Conservation (phyloP, 1,140 invertebrate genomes). For the Notospermus geniculatus region DNA sequence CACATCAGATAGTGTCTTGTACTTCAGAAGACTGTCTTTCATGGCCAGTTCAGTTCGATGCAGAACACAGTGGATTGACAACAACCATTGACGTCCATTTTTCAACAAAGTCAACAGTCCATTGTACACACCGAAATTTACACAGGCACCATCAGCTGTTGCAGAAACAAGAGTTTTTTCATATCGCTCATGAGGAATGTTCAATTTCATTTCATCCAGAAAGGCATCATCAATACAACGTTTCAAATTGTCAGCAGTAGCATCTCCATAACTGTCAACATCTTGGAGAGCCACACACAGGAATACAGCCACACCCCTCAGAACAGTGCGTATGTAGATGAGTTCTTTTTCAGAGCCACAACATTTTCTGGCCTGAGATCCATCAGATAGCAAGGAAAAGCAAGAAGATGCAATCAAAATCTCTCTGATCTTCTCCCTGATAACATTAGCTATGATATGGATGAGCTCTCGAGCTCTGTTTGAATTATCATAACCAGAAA, state of each 20-base stretch:
- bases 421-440: not conserved
- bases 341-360: not conserved
- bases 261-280: not conserved
- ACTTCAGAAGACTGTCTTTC: not conserved
- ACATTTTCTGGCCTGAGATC: slow-evolving; percentile 1
- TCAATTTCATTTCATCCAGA: too few species aligned
- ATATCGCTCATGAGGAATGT: not conserved
- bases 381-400: not conserved
- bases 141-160: not conserved
- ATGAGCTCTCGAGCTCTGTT: not conserved
- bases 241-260: not conserved
- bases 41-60: not conserved
- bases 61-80: not conserved
- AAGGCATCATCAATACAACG: not conserved
- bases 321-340: not conserved
- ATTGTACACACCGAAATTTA: not conserved
- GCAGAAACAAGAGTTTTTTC: not conserved
- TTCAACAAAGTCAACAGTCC: not conserved
- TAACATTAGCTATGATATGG: not conserved
- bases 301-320: not conserved
- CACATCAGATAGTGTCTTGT: not conserved
- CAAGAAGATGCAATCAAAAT: not conserved
- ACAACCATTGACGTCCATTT: not conserved
- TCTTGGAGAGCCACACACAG: not conserved
- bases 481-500: not conserved